Evolutionary conservation across 2,113 vertebrate species (phyloP), one percentile per base, ranked within the genome.

Genomic region (Anhinga rufa): DNA sequence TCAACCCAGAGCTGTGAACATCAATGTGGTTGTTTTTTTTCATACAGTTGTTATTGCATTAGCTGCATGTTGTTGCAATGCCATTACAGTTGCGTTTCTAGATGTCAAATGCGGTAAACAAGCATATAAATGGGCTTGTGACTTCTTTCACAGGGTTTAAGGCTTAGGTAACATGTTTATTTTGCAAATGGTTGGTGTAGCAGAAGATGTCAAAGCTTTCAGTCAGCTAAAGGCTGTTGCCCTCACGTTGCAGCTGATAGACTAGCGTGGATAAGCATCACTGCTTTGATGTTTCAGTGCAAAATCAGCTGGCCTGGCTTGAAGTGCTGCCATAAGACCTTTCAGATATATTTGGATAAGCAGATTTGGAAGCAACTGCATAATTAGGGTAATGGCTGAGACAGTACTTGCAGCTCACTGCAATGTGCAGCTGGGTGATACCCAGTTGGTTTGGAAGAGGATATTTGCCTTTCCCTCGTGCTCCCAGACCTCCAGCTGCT

Each of bases 321-420:
- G 40, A 87, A 91, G 38, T 65, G 70, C 52, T 91, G 86, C 42
- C n/a, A 34, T 69, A 83, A 84, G 42, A 60, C 77, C 72, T 79
- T 79, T 86, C 77, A 82, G 38, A 75, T 92, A 15, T 75, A 84
- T 92, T 83, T 89, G 89, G 55, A 91, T 95, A 95, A 95, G 88
- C 55, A 91, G 93, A 93, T 91, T 86, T 86, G 70, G n/a, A 52
- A 91, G 25, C 88, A 60, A 89, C 44, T 65, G 48, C 22, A 4
- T 88, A 82, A 87, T 96, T 90, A 92, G 52, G 19, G 38, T 94
- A 94, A 91, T 77, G 66, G 38, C 83, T 94, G 66, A 74, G 66
- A 46, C 44, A 64, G 61, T 82, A 36, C 38, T 55, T 72, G 61
- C 32, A 82, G 61, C 48, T 34, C 12, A 2, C 65, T 85, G 70